Conservation (phyloP, 2,113 vertebrate genomes). For the Mastomys coucha region DNA sequence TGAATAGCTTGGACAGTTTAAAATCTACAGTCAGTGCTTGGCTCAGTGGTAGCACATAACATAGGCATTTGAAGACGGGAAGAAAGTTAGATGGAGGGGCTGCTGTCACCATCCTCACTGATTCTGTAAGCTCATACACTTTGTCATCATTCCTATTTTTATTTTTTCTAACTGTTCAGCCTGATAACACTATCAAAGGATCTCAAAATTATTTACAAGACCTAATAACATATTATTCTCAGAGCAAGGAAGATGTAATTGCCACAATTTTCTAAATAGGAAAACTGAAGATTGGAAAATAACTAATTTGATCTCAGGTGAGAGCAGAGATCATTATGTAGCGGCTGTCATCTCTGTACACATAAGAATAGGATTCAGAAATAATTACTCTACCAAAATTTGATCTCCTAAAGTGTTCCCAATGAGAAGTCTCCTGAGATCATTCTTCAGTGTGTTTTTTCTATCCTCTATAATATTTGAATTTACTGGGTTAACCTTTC, state of each 20-base stretch:
- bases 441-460: conserved; percentile 57
- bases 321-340: conserved; percentile 22
- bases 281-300: conserved; percentile 53
- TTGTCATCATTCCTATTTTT: conserved; percentile 5
- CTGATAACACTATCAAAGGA: conserved; percentile 20
- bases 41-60: not conserved
- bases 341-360: conserved; percentile 22
- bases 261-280: conserved; percentile 51
- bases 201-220: conserved; percentile 15
- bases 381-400: conserved; percentile 46
- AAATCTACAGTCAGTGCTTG: not conserved
- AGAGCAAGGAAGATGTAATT: conserved; percentile 21
- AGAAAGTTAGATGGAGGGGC: not conserved
- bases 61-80: not conserved
- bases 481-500: conserved; percentile 67
- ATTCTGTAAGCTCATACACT: not conserved
- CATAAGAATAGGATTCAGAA: conserved; percentile 53
- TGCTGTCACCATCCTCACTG: not conserved
- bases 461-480: conserved; percentile 60
- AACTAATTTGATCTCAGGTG: conserved; percentile 28
- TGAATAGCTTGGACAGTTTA: not conserved
- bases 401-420: conserved; percentile 61
- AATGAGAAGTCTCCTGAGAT: conserved; percentile 44
- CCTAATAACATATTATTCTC: conserved; percentile 17
- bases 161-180: not conserved